Conservation (phyloP, 2,888 invertebrate genomes). For the Rapana venosa region DNA sequence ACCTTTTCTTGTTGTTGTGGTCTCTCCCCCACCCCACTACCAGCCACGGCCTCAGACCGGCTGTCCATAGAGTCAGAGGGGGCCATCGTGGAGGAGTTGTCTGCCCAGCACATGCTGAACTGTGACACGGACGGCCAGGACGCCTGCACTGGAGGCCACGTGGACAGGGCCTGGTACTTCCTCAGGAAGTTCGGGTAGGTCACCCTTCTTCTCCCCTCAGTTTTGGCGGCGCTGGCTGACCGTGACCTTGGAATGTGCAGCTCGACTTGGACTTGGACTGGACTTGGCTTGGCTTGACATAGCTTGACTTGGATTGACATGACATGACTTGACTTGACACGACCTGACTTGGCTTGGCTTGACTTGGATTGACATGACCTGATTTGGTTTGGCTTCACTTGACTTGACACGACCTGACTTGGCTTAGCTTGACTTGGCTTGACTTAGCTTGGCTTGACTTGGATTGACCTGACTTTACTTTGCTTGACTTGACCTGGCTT, state of each 20-base stretch:
- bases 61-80: slow-evolving; percentile 92
- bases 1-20: too few relatives aligned
- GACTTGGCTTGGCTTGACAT: background rate
- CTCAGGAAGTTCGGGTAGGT: slow-evolving; percentile 84
- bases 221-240: too few relatives aligned
- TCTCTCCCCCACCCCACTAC: slow-evolving; percentile 23
- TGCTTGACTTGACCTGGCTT: too few relatives aligned
- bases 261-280: too few relatives aligned
- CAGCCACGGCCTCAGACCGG: slow-evolving; percentile 79
- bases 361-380: too few relatives aligned
- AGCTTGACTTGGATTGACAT: background rate
- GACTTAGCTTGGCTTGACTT: too few relatives aligned
- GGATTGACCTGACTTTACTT: too few relatives aligned
- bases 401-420: background rate
- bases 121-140: slow-evolving; percentile 85
- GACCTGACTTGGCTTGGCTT: too few relatives aligned
- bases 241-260: too few relatives aligned
- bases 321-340: too few relatives aligned
- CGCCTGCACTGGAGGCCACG: slow-evolving; percentile 92
- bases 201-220: too few relatives aligned
- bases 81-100: slow-evolving; percentile 83
- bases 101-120: slow-evolving; percentile 91
- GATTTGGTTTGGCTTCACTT: too few relatives aligned
- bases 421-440: background rate
- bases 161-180: slow-evolving; percentile 95